These are phyloP conservation scores for Vireo griseus DNA, from an alignment of 2,797 vertebrate genomes.

Conservation along the genomic window DNA sequence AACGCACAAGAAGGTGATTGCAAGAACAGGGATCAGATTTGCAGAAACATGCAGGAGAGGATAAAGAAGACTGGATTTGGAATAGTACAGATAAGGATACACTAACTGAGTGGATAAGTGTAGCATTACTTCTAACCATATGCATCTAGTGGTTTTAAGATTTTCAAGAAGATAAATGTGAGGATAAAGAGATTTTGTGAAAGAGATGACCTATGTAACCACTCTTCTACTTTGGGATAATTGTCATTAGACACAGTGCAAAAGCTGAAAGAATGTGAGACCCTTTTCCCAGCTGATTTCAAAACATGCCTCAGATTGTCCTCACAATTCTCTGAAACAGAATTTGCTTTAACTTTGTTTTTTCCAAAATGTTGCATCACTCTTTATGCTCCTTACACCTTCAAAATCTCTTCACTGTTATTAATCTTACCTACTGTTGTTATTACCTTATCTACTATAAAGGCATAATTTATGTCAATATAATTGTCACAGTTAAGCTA, in stretches of 20 bases:
- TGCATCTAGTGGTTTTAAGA: background rate
- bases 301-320: background rate
- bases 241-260: background rate
- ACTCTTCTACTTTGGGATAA: background rate
- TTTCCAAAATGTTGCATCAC: background rate
- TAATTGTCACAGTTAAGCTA: background rate
- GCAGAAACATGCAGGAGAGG: background rate
- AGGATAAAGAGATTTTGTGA: background rate
- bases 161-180: background rate
- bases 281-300: background rate
- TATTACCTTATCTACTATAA: background rate
- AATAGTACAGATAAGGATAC: background rate
- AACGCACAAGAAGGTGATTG: background rate
- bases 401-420: background rate
- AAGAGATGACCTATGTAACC: background rate
- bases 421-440: background rate
- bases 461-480: background rate
- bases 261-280: background rate
- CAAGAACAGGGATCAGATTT: background rate
- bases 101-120: background rate
- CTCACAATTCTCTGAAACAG: background rate
- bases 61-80: background rate
- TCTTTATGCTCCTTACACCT: background rate
- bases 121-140: background rate
- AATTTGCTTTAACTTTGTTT: background rate